Conservation (phyloP, 2,113 vertebrate species). For the Pimephales promelas region DNA sequence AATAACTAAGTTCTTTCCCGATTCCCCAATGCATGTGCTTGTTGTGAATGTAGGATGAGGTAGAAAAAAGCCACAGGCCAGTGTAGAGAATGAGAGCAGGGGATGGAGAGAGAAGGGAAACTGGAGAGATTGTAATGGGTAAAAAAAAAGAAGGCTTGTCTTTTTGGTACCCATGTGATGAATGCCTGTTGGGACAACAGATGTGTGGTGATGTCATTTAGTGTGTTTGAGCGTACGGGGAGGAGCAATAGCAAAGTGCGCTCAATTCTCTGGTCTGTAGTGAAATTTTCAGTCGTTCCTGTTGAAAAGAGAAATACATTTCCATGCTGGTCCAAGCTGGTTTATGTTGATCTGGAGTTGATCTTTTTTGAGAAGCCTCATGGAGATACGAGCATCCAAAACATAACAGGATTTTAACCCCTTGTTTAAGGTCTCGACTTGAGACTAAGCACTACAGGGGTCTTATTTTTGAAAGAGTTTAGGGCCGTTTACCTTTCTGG, state of each 20-base stretch:
- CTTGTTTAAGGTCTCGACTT: neutral
- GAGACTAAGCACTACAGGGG: neutral
- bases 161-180: conserved; percentile 72
- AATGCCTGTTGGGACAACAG: conserved; percentile 78
- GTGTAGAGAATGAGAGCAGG: neutral
- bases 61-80: conserved; percentile 10
- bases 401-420: neutral
- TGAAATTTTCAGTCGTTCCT: conserved; percentile 40
- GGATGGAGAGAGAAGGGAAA: conserved; percentile 18
- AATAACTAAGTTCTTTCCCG: conserved; percentile 71
- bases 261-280: conserved; percentile 59
- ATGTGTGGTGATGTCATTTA: conserved; percentile 80
- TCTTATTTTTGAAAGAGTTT: neutral
- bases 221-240: conserved; percentile 64
- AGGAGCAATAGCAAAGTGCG: conserved; percentile 64
- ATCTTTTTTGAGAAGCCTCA: neutral
- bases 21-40: conserved; percentile 58
- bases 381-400: neutral
- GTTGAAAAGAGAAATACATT: conserved; percentile 18
- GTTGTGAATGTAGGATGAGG: conserved; percentile 51
- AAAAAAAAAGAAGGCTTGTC: conserved; percentile 61
- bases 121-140: conserved; percentile 44
- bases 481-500: neutral
- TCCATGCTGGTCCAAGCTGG: neutral
- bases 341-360: conserved; percentile 1